Conservation (phyloP, 2,113 vertebrate species). For the Microcebus griseorufus region DNA sequence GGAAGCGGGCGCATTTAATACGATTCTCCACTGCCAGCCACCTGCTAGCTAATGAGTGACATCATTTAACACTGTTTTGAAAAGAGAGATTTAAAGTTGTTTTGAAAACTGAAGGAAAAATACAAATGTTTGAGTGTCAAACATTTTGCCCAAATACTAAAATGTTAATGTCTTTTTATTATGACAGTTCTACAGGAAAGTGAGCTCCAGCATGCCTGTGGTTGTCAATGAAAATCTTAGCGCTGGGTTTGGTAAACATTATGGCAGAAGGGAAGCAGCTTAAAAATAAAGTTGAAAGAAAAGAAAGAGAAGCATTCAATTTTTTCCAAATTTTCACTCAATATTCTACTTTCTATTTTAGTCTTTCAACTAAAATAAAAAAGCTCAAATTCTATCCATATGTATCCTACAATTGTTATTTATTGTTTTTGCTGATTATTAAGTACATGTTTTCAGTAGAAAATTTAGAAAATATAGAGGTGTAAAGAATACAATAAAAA, state of each 20-base stretch:
- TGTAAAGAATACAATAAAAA: neutral
- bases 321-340: neutral
- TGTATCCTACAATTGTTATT: neutral
- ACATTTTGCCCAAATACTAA: constrained; percentile 70
- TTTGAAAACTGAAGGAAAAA: constrained; percentile 76
- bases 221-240: constrained; percentile 54
- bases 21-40: neutral
- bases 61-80: constrained; percentile 69
- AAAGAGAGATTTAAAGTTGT: constrained; percentile 71
- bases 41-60: constrained; percentile 74
- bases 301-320: neutral
- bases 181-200: constrained; percentile 57
- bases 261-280: neutral
- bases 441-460: neutral
- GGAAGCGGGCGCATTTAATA: neutral
- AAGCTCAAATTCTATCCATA: neutral
- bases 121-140: constrained; percentile 77
- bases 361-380: neutral
- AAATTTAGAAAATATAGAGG: neutral
- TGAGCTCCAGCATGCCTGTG: neutral
- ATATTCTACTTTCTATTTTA: neutral
- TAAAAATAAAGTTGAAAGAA: neutral
- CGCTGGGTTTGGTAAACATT: neutral
- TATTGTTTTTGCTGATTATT: neutral
- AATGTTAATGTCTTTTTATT: constrained; percentile 72